phyloP scores from a whole-genome alignment of 1,140 invertebrate genomes.

The Phymorhynchus buccinoides region DNA sequence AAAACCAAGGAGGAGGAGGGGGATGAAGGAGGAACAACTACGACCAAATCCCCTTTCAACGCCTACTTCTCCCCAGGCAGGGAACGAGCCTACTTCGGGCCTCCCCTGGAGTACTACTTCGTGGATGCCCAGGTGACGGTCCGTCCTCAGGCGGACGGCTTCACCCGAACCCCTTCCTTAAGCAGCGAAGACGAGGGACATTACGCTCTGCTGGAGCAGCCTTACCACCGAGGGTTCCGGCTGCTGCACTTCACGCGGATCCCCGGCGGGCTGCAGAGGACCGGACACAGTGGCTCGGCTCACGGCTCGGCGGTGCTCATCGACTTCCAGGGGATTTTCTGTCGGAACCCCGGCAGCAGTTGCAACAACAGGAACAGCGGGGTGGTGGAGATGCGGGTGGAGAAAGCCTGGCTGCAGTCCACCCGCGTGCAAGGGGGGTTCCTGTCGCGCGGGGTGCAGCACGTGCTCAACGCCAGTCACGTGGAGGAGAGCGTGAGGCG shows the following conservation, averaged over 20 bases:
- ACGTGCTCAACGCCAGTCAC: conserved; percentile 11
- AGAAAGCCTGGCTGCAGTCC: conserved; percentile 24
- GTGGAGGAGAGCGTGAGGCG: conserved; percentile 25
- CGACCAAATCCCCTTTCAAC: not conserved
- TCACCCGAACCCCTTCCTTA: conserved; percentile 9
- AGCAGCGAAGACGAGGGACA: conserved; percentile 30
- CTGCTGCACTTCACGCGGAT: conserved; percentile 6
- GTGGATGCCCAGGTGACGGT: conserved; percentile 18
- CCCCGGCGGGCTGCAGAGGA: conserved; percentile 8
- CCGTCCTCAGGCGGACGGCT: conserved; percentile 7
- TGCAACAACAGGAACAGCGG: not conserved
- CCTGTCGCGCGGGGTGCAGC: conserved; percentile 15
- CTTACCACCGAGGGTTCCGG: conserved; percentile 6
- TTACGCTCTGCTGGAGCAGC: conserved; percentile 17
- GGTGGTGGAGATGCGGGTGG: conserved; percentile 12
- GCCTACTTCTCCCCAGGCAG: conserved; percentile 17
- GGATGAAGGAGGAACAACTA: not conserved
- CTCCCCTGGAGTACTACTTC: conserved; percentile 21
- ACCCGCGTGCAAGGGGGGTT: conserved; percentile 4
- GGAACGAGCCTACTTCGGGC: conserved; percentile 23
- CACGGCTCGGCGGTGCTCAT: conserved; percentile 1
- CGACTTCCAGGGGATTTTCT: conserved; percentile 32
- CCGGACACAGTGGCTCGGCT: not conserved
- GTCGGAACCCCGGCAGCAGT: not conserved
- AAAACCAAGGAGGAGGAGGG: conserved; percentile 10